Conservation (phyloP, 2,888 invertebrate species). For the Protonemura montana region DNA sequence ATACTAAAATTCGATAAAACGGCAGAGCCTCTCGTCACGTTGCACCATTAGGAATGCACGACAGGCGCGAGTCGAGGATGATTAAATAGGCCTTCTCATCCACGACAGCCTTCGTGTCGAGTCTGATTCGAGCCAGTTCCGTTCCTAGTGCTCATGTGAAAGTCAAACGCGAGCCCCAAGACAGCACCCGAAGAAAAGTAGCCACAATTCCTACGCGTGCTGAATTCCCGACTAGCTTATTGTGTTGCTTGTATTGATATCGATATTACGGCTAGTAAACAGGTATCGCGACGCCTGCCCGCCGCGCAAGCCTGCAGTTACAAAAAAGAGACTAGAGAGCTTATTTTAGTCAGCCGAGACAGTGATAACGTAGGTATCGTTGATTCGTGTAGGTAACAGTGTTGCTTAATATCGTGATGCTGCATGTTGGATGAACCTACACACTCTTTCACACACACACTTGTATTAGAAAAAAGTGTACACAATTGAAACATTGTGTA, state of each 20-base stretch:
- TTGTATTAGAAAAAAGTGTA: slow-evolving; percentile 31
- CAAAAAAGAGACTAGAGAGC: slow-evolving; percentile 16
- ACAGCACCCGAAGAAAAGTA: slow-evolving; percentile 23
- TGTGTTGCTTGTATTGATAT: slow-evolving; percentile 16
- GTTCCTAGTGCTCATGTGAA: neutral
- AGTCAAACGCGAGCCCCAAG: neutral
- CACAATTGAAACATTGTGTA: slow-evolving; percentile 23
- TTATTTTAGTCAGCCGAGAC: slow-evolving; percentile 10
- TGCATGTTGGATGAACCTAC: neutral
- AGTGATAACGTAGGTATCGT: slow-evolving; percentile 20
- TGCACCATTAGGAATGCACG: neutral
- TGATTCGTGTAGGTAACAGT: slow-evolving; percentile 9
- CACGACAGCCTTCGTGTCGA: neutral
- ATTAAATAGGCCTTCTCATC: neutral
- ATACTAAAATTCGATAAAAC: neutral
- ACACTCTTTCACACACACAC: neutral
- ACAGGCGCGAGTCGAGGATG: neutral
- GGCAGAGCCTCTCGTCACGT: neutral
- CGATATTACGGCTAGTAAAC: neutral
- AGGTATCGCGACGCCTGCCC: neutral
- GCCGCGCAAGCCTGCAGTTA: slow-evolving; percentile 2
- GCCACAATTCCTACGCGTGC: slow-evolving; percentile 20
- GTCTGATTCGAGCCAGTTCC: neutral
- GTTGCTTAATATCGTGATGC: slow-evolving; percentile 8
- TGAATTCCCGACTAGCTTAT: slow-evolving; percentile 14